Evolutionary conservation across 2,888 invertebrate species (phyloP), one percentile per base, ranked within the genome.

Genomic region (Scaptomyza caliginosa): DNA sequence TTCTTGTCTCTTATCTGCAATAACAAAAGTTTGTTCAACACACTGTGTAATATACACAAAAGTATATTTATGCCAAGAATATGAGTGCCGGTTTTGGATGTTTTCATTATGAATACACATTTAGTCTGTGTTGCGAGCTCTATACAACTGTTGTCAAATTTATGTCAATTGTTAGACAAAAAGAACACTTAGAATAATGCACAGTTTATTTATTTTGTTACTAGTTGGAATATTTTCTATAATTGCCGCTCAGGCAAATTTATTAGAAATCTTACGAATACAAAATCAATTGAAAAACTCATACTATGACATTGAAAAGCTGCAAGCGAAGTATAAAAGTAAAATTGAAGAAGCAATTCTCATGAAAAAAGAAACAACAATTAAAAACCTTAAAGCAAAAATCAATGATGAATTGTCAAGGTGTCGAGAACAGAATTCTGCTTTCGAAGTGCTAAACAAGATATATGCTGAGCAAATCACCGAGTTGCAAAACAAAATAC

Each of bases 121-220:
- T 72, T 43, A 72, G 72, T 72, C 46, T 54, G 40, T 51, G 56
- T 30, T 34, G 59, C 45, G 69, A 65, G 46, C 59, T 65, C 56
- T n/a, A 24, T 38, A 30, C 49, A 39, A 28, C 73, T 51, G 73
- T 72, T 63, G 72, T 51, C 54, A 8, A 23, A 39, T 4, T 19
- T 21, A 36, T 39, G 38, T 26, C n/a, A n/a, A n/a, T n/a, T n/a
- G 23, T 5, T n/a, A n/a, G 32, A 24, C 19, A 32, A 19, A 17
- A 17, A 34, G 16, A 8, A 16, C 10, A 46, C 23, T n/a, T 36
- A 43, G 48, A 42, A 72, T 69, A 64, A 40, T 19, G 40, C 59
- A 36, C 46, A 42, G 36, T 0, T 16, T 69, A 6, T 8, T 13
- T 23, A 7, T 46, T 32, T 7, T 64, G 2, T 26, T 59, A 3